Base-by-base conservation (phyloP, 2,797 vertebrate species). In the Ibycter americanus region DNA sequence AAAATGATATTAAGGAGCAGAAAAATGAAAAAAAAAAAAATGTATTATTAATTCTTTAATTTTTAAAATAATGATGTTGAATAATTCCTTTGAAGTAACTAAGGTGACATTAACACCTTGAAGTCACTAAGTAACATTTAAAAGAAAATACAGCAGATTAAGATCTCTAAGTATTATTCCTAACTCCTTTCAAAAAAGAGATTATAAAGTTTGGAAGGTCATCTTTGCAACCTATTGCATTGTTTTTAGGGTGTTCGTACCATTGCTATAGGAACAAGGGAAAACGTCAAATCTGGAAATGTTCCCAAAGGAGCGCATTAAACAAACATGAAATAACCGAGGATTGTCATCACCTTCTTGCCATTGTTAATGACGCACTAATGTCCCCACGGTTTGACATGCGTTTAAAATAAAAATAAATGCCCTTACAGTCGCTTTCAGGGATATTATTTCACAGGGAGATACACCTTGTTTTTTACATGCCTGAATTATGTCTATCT, bases 61-160 rank as follows among this genome's bases (percentile, higher is more conserved):
- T 93, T 47, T 94, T 91, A 79, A 85, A 97, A 96, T 97, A 95
- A 92, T 51, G 49, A 73, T 61, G 20, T 34, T 93, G 90, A 96
- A 87, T 96, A 61, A 94, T 85, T 96, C 71, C 76, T 96, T 95
- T 83, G 89, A 90, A 79, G n/a, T 85, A 66, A 89, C 90, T 87
- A 65, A 21, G 8, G 34, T 76, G 54, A n/a, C n/a, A n/a, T n/a
- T n/a, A n/a, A n/a, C n/a, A n/a, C n/a, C n/a, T n/a, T n/a, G n/a
- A n/a, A n/a, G n/a, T n/a, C n/a, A n/a, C n/a, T n/a, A n/a, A n/a
- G n/a, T n/a, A n/a, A n/a, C 36, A 17, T 83, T 88, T 76, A 84
- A 73, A 40, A 42, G 55, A 90, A 89, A 94, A 52, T 6, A 15
- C 63, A 68, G 20, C 27, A 87, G 63, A 95, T 87, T 84, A 96